Conservation (phyloP, 1,140 invertebrate genomes). For the Drosophila orosa region DNA sequence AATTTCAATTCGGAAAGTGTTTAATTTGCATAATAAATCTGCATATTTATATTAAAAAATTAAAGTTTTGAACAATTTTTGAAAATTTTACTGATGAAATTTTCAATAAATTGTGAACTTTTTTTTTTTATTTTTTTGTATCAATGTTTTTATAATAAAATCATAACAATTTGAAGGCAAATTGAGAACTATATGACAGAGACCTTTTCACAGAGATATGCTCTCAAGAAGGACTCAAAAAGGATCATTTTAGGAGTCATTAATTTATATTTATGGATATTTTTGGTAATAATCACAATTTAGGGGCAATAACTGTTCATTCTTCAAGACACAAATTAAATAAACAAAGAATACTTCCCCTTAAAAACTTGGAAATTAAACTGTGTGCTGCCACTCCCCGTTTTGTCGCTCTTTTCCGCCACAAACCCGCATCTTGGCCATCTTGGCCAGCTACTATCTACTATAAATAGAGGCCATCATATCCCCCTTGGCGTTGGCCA, state of each 20-base stretch:
- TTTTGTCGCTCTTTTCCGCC: not conserved
- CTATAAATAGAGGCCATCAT: not conserved
- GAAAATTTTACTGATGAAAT: too few relatives aligned
- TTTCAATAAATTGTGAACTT: too few relatives aligned
- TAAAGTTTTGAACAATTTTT: too few relatives aligned
- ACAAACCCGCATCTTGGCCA: not conserved
- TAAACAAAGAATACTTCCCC: not conserved
- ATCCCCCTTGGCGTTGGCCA: slow-evolving; percentile 15
- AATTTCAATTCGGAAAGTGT: too few relatives aligned
- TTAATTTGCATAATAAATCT: too few relatives aligned
- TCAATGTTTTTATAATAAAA: too few relatives aligned
- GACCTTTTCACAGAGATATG: too few relatives aligned
- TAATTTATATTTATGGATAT: not conserved
- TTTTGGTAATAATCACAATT: not conserved
- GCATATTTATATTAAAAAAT: too few relatives aligned
- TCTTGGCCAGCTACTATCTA: not conserved
- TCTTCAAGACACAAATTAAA: not conserved
- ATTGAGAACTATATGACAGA: not conserved
- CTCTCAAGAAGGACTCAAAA: not conserved
- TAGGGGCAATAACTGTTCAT: not conserved
- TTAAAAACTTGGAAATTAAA: not conserved
- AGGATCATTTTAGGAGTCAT: not conserved
- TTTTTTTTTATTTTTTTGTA: too few relatives aligned
- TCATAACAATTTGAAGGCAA: not conserved
- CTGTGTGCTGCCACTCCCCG: not conserved